phyloP scores from a whole-genome alignment of 2,113 vertebrate species.

The Passer domesticus region DNA sequence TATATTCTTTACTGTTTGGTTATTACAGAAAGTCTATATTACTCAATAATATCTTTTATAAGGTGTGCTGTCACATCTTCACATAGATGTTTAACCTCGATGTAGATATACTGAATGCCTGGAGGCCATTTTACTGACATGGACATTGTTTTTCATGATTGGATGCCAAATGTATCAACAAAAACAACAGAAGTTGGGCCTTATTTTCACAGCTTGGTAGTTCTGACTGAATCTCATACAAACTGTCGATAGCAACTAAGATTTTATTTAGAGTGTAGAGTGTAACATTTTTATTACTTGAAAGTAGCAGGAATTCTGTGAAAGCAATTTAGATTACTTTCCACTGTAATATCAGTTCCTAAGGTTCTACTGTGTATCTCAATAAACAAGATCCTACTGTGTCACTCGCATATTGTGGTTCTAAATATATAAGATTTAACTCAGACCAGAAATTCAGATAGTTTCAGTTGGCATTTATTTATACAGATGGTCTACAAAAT shows the following conservation, averaged over 20 bases:
- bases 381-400: conserved; percentile 64
- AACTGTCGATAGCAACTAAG: conserved; percentile 76
- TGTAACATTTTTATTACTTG: conserved; percentile 79
- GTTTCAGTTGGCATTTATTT: conserved; percentile 60
- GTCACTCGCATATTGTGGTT: conserved; percentile 47
- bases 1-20: conserved; percentile 87
- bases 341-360: conserved; percentile 64
- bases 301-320: conserved; percentile 76
- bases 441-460: conserved; percentile 54
- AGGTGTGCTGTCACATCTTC: conserved; percentile 83
- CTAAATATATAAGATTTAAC: conserved; percentile 57
- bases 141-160: conserved; percentile 82
- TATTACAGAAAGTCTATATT: conserved; percentile 89
- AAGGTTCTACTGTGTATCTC: conserved; percentile 72
- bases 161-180: conserved; percentile 81
- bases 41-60: conserved; percentile 86
- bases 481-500: conserved; percentile 65
- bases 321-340: conserved; percentile 78
- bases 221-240: conserved; percentile 75
- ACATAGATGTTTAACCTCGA: conserved; percentile 83
- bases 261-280: conserved; percentile 77
- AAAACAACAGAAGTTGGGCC: conserved; percentile 70
- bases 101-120: conserved; percentile 79
- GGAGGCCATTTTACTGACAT: conserved; percentile 80
- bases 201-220: conserved; percentile 74